Evolutionary conservation across 2,113 vertebrate genomes (phyloP).

Genomic region (Triplophysa tibetana): DNA sequence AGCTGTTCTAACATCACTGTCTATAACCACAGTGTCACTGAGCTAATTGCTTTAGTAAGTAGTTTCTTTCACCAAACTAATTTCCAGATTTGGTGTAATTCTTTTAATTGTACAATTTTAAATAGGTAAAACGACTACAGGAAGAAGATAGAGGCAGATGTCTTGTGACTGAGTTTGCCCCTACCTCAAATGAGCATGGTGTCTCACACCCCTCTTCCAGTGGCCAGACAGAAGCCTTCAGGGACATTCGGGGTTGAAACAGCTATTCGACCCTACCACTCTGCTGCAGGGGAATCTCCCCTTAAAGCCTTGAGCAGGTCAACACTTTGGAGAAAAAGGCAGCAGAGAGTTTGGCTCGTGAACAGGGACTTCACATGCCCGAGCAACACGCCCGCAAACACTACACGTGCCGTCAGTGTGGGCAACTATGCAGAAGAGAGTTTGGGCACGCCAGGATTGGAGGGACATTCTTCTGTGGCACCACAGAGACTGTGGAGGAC

Average conservation of each 20-base stretch:
- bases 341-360: neutral
- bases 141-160: neutral
- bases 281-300: neutral
- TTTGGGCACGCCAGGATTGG: too few relatives aligned
- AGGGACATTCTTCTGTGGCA: too few relatives aligned
- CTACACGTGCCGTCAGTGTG: neutral
- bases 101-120: neutral
- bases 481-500: too few relatives aligned
- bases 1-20: too few relatives aligned
- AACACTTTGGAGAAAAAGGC: slow-evolving; percentile 1
- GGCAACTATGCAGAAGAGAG: too few relatives aligned
- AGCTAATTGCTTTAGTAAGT: too few relatives aligned
- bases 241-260: neutral
- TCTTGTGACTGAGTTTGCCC: slow-evolving; percentile 8
- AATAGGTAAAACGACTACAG: neutral
- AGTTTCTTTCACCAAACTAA: too few relatives aligned
- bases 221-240: slow-evolving; percentile 1
- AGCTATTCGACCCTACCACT: neutral
- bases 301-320: neutral
- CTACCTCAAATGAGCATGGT: neutral
- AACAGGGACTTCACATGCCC: neutral
- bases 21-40: too few relatives aligned
- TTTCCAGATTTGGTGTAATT: neutral
- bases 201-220: neutral
- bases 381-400: neutral